Conservation (phyloP, 1,140 invertebrate species). For the Archegozetes longisetosus region DNA sequence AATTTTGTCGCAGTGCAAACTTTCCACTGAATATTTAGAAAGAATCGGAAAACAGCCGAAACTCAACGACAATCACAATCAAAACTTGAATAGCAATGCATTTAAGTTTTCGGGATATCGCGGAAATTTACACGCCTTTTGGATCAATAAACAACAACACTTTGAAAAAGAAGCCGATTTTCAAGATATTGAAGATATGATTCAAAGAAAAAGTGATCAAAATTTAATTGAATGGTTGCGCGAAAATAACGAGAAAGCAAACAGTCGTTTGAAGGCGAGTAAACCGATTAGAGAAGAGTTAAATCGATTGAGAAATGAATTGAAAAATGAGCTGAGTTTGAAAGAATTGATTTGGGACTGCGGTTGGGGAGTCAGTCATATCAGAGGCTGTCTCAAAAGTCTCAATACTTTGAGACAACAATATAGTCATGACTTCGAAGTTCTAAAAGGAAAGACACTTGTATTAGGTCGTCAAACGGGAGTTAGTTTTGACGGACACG, state of each 20-base stretch:
- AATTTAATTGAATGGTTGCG: constrained; percentile 37
- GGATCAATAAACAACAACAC: neutral
- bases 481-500: constrained; percentile 65
- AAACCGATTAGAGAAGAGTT: constrained; percentile 48
- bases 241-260: constrained; percentile 43
- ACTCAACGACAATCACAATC: neutral
- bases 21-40: constrained; percentile 65
- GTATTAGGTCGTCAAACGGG: constrained; percentile 74
- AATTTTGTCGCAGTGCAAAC: constrained; percentile 58
- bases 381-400: constrained; percentile 61
- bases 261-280: constrained; percentile 40
- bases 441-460: constrained; percentile 36
- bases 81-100: neutral
- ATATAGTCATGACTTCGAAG: constrained; percentile 46
- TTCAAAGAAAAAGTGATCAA: neutral
- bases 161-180: constrained; percentile 6
- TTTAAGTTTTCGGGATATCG: neutral
- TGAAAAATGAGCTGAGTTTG: constrained; percentile 33
- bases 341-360: constrained; percentile 46
- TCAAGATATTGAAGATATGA: neutral
- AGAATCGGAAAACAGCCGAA: constrained; percentile 12
- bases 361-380: constrained; percentile 72
- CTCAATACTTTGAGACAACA: constrained; percentile 43
- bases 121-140: neutral
- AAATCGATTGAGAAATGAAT: constrained; percentile 37